Conservation (phyloP, 2,888 invertebrate species). For the Sphaerophoria rueppellii region DNA sequence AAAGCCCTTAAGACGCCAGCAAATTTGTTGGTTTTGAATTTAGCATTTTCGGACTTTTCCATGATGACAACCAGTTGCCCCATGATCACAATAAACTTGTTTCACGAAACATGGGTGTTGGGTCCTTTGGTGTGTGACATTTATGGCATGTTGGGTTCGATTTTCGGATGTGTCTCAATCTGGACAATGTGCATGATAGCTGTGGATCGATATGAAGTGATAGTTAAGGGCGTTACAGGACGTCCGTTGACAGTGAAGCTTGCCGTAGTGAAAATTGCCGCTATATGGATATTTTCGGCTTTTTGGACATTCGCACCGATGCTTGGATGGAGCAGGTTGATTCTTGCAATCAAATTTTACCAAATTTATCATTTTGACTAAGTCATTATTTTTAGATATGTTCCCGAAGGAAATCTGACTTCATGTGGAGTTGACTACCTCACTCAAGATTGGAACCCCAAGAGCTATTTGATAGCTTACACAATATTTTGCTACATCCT, state of each 20-base stretch:
- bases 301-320: constrained; percentile 84
- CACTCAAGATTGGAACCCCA: constrained; percentile 82
- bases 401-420: constrained; percentile 86
- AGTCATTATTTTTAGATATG: not conserved
- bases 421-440: constrained; percentile 84
- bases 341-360: not conserved
- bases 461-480: constrained; percentile 83
- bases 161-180: constrained; percentile 93
- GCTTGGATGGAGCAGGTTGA: constrained; percentile 84
- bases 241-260: constrained; percentile 83
- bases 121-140: constrained; percentile 85
- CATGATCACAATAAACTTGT: constrained; percentile 85
- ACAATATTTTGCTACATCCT: constrained; percentile 82
- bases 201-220: constrained; percentile 94
- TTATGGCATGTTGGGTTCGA: constrained; percentile 85
- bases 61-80: constrained; percentile 84
- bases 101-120: constrained; percentile 85
- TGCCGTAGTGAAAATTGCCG: constrained; percentile 82
- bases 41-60: constrained; percentile 85
- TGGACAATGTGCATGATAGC: constrained; percentile 97
- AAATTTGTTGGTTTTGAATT: constrained; percentile 85
- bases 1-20: constrained; percentile 85
- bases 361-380: not conserved
- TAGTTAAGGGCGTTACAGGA: constrained; percentile 89
- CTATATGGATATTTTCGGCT: constrained; percentile 83